phyloP scores from a whole-genome alignment of 2,888 invertebrate genomes.

The Drosophila villosipedis region DNA sequence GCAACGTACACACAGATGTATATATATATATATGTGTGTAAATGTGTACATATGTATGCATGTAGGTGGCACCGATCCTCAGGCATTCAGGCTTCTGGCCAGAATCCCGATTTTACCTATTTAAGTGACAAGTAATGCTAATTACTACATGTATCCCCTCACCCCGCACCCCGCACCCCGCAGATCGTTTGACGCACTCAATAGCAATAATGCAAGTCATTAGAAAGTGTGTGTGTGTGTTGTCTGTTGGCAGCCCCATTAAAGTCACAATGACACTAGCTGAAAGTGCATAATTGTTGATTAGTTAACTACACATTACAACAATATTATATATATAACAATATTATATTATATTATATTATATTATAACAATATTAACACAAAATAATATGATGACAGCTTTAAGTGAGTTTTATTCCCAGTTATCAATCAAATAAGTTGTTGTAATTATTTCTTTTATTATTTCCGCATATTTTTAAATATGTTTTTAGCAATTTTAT shows the following conservation, averaged over 20 bases:
- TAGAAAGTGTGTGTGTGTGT: conserved; percentile 1
- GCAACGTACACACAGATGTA: background rate
- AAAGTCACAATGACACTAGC: conserved; percentile 3
- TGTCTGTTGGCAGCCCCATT: background rate
- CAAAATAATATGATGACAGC: no score
- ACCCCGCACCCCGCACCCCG: background rate
- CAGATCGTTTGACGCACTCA: conserved; percentile 28
- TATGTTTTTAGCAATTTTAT: background rate
- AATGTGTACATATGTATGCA: no score
- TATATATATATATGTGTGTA: background rate
- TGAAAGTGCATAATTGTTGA: background rate
- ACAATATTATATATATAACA: background rate
- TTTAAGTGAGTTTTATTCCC: background rate
- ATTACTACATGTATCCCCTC: conserved; percentile 25
- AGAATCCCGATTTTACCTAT: conserved; percentile 28
- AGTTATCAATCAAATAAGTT: background rate
- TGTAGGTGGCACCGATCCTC: conserved; percentile 5
- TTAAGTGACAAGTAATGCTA: conserved; percentile 52
- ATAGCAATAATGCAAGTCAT: conserved; percentile 23
- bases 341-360: no score
- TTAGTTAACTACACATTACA: background rate
- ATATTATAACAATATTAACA: background rate
- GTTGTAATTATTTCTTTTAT: no score
- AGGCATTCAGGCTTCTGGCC: conserved; percentile 2
- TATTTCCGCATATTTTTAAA: no score